A percentile compares a stretch with the other conserved stretches of the same genome.
Conservation (phyloP, 2,113 vertebrate genomes). For the Hemiscyllium ocellatum region DNA sequence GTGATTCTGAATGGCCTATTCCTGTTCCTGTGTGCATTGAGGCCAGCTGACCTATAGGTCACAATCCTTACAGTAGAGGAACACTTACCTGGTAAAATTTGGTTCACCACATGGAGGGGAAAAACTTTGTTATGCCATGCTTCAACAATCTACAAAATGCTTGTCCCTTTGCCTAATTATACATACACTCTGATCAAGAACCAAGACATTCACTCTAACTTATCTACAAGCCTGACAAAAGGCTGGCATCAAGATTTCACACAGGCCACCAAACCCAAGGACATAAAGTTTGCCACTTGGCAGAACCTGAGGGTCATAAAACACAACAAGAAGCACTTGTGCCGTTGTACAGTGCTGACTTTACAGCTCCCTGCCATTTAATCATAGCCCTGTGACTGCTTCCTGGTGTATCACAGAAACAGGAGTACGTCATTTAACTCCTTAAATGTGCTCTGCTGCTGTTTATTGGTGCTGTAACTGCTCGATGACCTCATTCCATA, state of each 20-base stretch:
- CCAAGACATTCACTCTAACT: not conserved
- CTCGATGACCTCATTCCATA: not conserved
- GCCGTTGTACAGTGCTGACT: not conserved
- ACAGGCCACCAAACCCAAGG: not conserved
- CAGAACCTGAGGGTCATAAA: not conserved
- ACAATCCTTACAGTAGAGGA: not conserved
- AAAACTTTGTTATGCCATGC: not conserved
- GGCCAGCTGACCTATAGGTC: not conserved
- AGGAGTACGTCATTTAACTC: not conserved
- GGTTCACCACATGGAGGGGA: not conserved
- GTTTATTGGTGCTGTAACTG: not conserved
- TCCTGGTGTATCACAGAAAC: not conserved
- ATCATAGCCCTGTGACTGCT: not conserved
- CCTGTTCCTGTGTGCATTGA: not conserved
- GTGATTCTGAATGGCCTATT: not conserved
- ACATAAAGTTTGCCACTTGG: not conserved
- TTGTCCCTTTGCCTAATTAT: not conserved
- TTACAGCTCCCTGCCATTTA: not conserved
- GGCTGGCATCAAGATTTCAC: not conserved
- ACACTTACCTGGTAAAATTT: not conserved
- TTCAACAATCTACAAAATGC: not conserved
- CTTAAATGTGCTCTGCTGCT: not conserved
- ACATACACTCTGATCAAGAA: not conserved
- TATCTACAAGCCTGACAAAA: not conserved
- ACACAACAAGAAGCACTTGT: not conserved